Conservation (phyloP, 1,140 invertebrate genomes). For the Amphibalanus amphitrite region DNA sequence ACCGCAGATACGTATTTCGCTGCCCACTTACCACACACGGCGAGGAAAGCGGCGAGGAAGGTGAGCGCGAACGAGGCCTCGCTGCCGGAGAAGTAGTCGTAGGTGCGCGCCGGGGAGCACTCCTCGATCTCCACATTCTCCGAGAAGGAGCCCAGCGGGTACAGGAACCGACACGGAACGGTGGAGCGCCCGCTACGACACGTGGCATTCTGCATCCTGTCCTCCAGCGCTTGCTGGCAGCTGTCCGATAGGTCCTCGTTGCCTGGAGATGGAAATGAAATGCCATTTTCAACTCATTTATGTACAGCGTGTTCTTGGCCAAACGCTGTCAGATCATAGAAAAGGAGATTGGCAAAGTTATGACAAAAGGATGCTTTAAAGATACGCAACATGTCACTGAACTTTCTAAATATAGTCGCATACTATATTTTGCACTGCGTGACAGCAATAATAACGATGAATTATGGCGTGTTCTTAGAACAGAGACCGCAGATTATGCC, state of each 20-base stretch:
- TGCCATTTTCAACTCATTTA: no score
- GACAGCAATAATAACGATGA: no score
- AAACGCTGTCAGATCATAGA: no score
- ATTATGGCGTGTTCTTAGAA: no score
- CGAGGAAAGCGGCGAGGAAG: constrained; percentile 28
- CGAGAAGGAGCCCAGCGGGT: constrained; percentile 17
- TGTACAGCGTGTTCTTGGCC: no score
- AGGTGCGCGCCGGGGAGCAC: constrained; percentile 31
- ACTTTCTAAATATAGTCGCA: no score
- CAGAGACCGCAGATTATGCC: no score
- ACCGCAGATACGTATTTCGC: no score
- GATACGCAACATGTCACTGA: no score
- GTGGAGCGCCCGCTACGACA: background rate
- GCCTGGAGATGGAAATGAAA: background rate
- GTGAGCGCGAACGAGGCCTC: constrained; percentile 40
- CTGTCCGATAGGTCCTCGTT: constrained; percentile 19
- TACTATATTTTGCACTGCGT: no score
- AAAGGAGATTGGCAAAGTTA: no score
- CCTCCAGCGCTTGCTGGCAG: constrained; percentile 20
- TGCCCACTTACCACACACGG: constrained; percentile 14
- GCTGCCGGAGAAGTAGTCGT: constrained; percentile 42
- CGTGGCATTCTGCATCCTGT: constrained; percentile 14
- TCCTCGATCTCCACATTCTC: constrained; percentile 21
- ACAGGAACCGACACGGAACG: constrained; percentile 23
- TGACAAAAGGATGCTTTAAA: no score